phyloP scores from a whole-genome alignment of 1,140 invertebrate species.

The Cyclargus thomasi region DNA sequence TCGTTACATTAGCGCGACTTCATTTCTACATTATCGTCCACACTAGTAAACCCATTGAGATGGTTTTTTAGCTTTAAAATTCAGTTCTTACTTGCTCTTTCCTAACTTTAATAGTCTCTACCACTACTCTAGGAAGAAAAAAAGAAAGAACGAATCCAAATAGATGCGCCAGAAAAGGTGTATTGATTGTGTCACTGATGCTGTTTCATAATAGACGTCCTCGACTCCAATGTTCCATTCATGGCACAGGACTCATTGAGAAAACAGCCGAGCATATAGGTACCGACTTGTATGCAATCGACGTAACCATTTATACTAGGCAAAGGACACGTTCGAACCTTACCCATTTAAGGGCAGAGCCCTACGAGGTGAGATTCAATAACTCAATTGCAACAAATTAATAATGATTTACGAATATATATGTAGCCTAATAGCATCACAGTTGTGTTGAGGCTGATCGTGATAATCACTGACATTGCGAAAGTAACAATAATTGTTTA shows the following conservation, averaged over 20 bases:
- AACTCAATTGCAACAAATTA: slow-evolving; percentile 18
- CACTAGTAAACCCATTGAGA: too few species aligned
- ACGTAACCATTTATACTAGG: slow-evolving; percentile 33
- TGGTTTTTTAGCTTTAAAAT: too few species aligned
- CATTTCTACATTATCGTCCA: not conserved
- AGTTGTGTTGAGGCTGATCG: too few species aligned
- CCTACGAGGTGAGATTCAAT: slow-evolving; percentile 16
- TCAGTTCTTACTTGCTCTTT: not conserved
- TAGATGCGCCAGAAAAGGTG: slow-evolving; percentile 5
- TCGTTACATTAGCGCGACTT: not conserved
- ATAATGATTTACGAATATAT: slow-evolving; percentile 4
- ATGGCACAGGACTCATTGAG: slow-evolving; percentile 41
- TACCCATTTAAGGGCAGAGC: slow-evolving; percentile 28
- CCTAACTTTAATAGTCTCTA: not conserved
- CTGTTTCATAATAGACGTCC: slow-evolving; percentile 35
- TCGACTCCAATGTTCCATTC: slow-evolving; percentile 44
- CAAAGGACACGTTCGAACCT: slow-evolving; percentile 33
- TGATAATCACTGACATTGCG: not conserved
- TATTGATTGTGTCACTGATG: slow-evolving; percentile 15
- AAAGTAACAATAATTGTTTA: not conserved
- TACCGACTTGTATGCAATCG: slow-evolving; percentile 43
- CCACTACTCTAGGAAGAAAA: not conserved
- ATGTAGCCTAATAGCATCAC: not conserved
- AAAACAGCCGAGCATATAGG: slow-evolving; percentile 33
- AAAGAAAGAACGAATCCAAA: not conserved